Evolutionary conservation across 2,888 invertebrate genomes (phyloP).

Genomic region (Caenorhabditis sp.): DNA sequence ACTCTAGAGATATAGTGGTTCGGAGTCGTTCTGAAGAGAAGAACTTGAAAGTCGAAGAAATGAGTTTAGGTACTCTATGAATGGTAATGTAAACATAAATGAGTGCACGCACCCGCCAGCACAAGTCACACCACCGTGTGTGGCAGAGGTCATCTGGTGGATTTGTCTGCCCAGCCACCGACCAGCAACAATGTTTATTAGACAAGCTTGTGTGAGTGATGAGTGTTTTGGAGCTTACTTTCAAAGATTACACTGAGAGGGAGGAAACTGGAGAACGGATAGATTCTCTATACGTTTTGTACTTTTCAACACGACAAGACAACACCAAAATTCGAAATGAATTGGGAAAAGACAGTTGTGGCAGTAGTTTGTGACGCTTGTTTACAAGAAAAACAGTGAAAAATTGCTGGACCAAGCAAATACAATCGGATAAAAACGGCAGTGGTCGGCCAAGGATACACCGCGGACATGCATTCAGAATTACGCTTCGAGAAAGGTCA

Average conservation of each 20-base stretch:
- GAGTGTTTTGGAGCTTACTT: slow-evolving; percentile 54
- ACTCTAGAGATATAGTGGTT: too few relatives aligned
- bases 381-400: too few relatives aligned
- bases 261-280: slow-evolving; percentile 15
- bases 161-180: slow-evolving; percentile 20
- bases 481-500: slow-evolving; percentile 52
- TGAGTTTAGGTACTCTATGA: slow-evolving; percentile 1
- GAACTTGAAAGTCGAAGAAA: neutral
- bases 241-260: slow-evolving; percentile 41
- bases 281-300: slow-evolving; percentile 7
- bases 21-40: slow-evolving; percentile 7
- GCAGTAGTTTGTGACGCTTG: too few relatives aligned
- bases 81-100: slow-evolving; percentile 46
- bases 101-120: slow-evolving; percentile 16
- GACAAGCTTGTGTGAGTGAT: slow-evolving; percentile 50
- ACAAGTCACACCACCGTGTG: slow-evolving; percentile 44
- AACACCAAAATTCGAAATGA: neutral
- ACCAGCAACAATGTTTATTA: slow-evolving; percentile 43
- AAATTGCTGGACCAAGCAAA: slow-evolving; percentile 2
- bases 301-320: slow-evolving; percentile 12
- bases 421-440: slow-evolving; percentile 8
- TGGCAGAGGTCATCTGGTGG: slow-evolving; percentile 44
- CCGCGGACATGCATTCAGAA: slow-evolving; percentile 47
- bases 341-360: too few relatives aligned
- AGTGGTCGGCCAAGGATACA: slow-evolving; percentile 30